phyloP scores from a whole-genome alignment of 1,140 invertebrate species.

The Pachypeltis micranthus region DNA sequence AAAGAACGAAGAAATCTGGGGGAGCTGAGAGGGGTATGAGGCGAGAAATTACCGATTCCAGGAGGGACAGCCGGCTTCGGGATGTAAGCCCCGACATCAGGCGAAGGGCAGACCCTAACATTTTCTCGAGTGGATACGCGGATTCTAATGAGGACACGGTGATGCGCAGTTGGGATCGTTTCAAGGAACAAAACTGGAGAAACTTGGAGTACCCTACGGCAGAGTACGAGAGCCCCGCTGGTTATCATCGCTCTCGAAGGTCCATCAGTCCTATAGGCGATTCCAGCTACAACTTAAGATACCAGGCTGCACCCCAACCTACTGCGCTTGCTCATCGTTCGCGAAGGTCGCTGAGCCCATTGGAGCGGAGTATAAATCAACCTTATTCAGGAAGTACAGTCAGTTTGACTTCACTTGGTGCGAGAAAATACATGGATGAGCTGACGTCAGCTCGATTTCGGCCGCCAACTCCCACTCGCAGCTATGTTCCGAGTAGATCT shows the following conservation, averaged over 20 bases:
- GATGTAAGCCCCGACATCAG: neutral
- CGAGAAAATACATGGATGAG: slow-evolving; percentile 1
- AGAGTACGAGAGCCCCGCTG: neutral
- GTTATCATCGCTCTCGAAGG: neutral
- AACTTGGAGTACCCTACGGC: neutral
- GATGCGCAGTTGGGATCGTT: neutral
- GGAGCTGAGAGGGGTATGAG: neutral
- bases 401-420: neutral
- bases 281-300: neutral
- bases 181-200: slow-evolving; percentile 3
- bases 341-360: neutral
- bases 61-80: neutral
- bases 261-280: slow-evolving; percentile 6
- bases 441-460: neutral
- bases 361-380: neutral
- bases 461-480: slow-evolving; percentile 5
- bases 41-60: neutral
- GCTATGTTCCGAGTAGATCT: neutral
- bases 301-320: neutral
- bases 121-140: too few species aligned
- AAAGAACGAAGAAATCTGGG: slow-evolving; percentile 6
- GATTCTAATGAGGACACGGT: neutral
- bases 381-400: neutral
- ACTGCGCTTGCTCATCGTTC: neutral
- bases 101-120: too few species aligned